phyloP scores from a whole-genome alignment of 2,113 vertebrate species.

The Myiozetetes cayanensis region DNA sequence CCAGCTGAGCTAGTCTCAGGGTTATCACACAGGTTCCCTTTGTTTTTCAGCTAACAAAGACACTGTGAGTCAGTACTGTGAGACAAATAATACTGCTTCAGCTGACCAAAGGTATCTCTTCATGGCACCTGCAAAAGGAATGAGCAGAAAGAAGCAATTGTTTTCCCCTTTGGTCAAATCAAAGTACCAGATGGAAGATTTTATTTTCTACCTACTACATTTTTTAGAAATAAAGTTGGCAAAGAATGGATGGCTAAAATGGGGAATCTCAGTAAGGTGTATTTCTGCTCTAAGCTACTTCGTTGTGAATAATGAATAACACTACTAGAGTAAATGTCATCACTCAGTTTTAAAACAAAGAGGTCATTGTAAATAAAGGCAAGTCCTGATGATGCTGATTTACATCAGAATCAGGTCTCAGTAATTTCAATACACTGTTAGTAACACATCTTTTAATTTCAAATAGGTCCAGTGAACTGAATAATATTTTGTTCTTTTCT shows the following conservation, averaged over 20 bases:
- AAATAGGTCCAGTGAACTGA: not conserved
- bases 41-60: not conserved
- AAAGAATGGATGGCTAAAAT: not conserved
- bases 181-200: not conserved
- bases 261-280: not conserved
- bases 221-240: not conserved
- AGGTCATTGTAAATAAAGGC: not conserved
- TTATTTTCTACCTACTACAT: not conserved
- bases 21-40: not conserved
- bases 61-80: not conserved
- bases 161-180: not conserved
- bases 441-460: not conserved
- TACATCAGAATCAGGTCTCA: not conserved
- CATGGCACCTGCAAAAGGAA: not conserved
- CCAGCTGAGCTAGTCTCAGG: not conserved
- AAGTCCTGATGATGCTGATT: not conserved
- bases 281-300: not conserved
- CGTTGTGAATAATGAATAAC: not conserved
- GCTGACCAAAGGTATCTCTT: not conserved
- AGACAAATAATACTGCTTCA: not conserved
- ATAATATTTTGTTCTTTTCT: not conserved
- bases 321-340: not conserved
- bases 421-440: not conserved
- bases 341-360: not conserved
- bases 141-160: not conserved